phyloP scores from a whole-genome alignment of 2,888 invertebrate species.

The Zhengitettix transpicula region DNA sequence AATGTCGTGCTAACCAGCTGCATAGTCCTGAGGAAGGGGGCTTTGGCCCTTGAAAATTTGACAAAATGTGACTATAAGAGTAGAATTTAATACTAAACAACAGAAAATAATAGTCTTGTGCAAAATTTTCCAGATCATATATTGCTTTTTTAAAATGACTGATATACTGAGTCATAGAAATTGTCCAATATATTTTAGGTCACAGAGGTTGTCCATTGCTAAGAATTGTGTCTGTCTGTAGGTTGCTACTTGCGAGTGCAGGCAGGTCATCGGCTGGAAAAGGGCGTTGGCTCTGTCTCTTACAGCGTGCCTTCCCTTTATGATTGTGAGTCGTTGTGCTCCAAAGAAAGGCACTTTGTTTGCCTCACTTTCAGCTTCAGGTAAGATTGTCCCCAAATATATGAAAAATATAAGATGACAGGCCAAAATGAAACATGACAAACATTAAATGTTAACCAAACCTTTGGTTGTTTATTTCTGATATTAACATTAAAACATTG shows the following conservation, averaged over 20 bases:
- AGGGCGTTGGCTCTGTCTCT: constrained; percentile 47
- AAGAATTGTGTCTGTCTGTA: constrained; percentile 19
- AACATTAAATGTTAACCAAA: too few species aligned
- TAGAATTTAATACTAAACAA: too few species aligned
- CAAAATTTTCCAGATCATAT: too few species aligned
- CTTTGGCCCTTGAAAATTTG: too few species aligned
- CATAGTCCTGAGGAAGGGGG: too few species aligned
- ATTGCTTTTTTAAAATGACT: too few species aligned
- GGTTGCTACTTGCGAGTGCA: constrained; percentile 61
- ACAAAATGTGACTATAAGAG: too few species aligned
- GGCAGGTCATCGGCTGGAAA: constrained; percentile 56
- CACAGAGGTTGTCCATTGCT: not conserved
- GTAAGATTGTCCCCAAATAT: constrained; percentile 23
- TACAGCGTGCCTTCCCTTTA: constrained; percentile 48
- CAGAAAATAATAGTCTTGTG: too few species aligned
- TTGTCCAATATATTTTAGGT: not conserved
- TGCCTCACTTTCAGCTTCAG: constrained; percentile 65
- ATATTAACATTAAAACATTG: too few species aligned
- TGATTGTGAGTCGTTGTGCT: constrained; percentile 61
- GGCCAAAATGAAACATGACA: too few species aligned
- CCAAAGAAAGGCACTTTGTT: constrained; percentile 47
- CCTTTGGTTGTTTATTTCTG: not conserved
- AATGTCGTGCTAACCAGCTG: too few species aligned
- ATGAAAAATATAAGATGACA: not conserved
- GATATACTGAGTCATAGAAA: too few species aligned